Conservation (phyloP, 2,113 vertebrate species). For the Myiozetetes cayanensis region DNA sequence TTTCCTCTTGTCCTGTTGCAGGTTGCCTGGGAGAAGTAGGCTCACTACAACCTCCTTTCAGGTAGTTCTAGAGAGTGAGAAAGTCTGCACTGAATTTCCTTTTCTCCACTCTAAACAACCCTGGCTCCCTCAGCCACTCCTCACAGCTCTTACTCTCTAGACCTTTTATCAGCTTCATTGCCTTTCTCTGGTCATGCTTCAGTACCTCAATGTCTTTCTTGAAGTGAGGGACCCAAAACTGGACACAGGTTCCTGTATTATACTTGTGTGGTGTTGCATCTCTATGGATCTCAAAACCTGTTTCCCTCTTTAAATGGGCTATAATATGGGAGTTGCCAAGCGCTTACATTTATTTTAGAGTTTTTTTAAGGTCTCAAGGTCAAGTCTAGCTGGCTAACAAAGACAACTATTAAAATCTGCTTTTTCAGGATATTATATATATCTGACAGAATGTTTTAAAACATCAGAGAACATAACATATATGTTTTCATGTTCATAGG, state of each 20-base stretch:
- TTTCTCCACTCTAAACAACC: not conserved
- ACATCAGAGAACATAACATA: not conserved
- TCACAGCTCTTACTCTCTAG: not conserved
- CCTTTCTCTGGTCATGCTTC: not conserved
- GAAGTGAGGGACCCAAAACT: not conserved
- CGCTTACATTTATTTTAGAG: not conserved
- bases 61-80: no score
- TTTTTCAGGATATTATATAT: not conserved
- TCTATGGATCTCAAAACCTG: not conserved
- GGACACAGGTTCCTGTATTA: not conserved
- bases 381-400: not conserved
- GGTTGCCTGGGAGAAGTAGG: not conserved
- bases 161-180: not conserved
- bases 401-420: not conserved
- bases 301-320: not conserved
- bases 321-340: not conserved
- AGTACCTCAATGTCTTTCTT: not conserved
- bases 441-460: not conserved
- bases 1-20: not conserved
- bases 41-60: not conserved
- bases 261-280: not conserved
- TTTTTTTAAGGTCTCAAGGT: not conserved
- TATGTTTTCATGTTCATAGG: not conserved
- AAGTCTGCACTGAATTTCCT: not conserved
- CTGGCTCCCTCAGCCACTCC: not conserved